These are phyloP conservation scores for Pyrocoelia pectoralis DNA, from an alignment of 2,888 invertebrate species.

Conservation along the genomic window DNA sequence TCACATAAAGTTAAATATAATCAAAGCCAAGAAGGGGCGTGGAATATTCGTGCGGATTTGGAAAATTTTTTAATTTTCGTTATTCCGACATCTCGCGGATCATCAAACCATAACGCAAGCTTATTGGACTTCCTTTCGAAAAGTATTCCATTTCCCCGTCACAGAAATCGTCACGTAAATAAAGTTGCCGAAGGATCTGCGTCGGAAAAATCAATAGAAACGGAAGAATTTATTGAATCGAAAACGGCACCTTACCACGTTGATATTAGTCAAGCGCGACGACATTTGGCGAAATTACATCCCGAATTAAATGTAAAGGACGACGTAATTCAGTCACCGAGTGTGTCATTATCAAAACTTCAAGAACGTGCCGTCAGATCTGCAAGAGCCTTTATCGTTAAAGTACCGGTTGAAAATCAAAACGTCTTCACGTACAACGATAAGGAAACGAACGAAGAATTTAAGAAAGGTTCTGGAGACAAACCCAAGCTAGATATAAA, in stretches of 20 bases:
- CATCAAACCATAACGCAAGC: slow-evolving; percentile 15
- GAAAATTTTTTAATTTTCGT: slow-evolving; percentile 77
- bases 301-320: slow-evolving; percentile 35
- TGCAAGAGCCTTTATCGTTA: slow-evolving; percentile 48
- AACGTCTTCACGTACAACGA: slow-evolving; percentile 10
- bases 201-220: slow-evolving; percentile 43
- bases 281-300: slow-evolving; percentile 45
- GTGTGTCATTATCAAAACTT: slow-evolving; percentile 45
- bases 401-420: slow-evolving; percentile 48
- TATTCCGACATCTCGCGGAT: slow-evolving; percentile 56
- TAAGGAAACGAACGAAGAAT: slow-evolving; percentile 10
- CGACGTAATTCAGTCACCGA: slow-evolving; percentile 49
- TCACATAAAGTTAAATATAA: slow-evolving; percentile 61
- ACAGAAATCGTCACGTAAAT: slow-evolving; percentile 34
- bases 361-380: slow-evolving; percentile 24
- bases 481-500: slow-evolving; percentile 1
- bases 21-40: slow-evolving; percentile 79
- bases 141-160: slow-evolving; percentile 45
- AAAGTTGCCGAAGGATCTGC: slow-evolving; percentile 46
- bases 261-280: slow-evolving; percentile 62
- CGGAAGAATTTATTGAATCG: slow-evolving; percentile 71
- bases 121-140: slow-evolving; percentile 53
- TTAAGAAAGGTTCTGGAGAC: slow-evolving; percentile 8
- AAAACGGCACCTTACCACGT: slow-evolving; percentile 73
- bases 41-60: slow-evolving; percentile 75